Evolutionary conservation across 2,888 invertebrate genomes (phyloP).

Genomic region (Cabera pusaria): DNA sequence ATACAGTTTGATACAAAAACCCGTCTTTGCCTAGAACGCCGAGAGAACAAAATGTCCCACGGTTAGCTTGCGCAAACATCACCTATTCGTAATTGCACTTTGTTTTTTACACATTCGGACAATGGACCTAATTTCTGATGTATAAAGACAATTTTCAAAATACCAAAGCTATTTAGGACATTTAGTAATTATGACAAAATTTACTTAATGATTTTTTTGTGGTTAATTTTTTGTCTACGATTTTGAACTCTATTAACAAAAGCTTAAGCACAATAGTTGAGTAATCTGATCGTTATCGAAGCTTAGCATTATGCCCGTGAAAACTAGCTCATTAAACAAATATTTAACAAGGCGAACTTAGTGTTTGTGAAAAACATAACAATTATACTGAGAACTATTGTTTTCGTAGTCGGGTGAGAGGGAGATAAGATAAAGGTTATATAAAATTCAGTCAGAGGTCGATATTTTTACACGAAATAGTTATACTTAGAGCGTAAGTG

Average conservation of each 20-base stretch:
- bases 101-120: slow-evolving; percentile 57
- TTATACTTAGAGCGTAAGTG: too few relatives aligned
- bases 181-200: too few relatives aligned
- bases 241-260: background rate
- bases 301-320: slow-evolving; percentile 10
- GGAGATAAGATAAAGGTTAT: slow-evolving; percentile 27
- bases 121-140: slow-evolving; percentile 38
- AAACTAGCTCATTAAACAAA: slow-evolving; percentile 22
- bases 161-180: slow-evolving; percentile 12
- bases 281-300: slow-evolving; percentile 6
- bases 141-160: slow-evolving; percentile 24
- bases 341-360: slow-evolving; percentile 22
- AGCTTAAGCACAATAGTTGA: slow-evolving; percentile 1
- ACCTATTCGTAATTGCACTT: slow-evolving; percentile 56
- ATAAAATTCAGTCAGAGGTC: slow-evolving; percentile 28
- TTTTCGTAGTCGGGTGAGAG: slow-evolving; percentile 30
- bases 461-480: slow-evolving; percentile 5
- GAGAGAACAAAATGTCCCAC: slow-evolving; percentile 53
- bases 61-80: slow-evolving; percentile 63
- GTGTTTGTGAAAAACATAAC: slow-evolving; percentile 38
- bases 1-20: slow-evolving; percentile 53
- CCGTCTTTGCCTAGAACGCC: slow-evolving; percentile 24
- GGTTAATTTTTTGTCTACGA: background rate
- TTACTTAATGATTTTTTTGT: background rate
- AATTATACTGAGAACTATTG: slow-evolving; percentile 37